Base-by-base conservation (phyloP, 2,888 invertebrate genomes). In the Hipparchia sbordonii region DNA sequence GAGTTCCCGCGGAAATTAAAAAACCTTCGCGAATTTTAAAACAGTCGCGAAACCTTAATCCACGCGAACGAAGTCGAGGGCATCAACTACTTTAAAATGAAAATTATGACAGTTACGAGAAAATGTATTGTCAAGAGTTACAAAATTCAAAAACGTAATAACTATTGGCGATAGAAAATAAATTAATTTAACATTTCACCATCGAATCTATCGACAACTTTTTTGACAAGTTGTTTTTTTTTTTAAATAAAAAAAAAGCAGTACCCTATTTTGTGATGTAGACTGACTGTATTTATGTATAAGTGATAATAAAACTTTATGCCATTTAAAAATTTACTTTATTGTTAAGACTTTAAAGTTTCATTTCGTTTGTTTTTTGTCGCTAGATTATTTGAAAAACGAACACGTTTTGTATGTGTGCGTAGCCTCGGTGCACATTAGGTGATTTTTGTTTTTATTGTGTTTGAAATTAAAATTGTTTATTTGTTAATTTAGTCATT, bases 371-470 rank as follows among this genome's bases (percentile, higher is more conserved):
- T 72, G 72, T 57, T 68, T 2, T 52, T 6, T 57, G 59, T 75
- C 76, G 77, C 75, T 77, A 81, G 82, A 83, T 84, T 84, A 85
- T 86, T 84, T 84, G 85, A 84, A 85, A 83, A 84, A 81, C 81
- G 82, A 81, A 84, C 81, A 80, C 77, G 75, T 71, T 77, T 9
- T 80, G 74, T 76, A 77, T 82, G 87, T 87, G 84, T 84, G 86
- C 79, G 82, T 82, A 76, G 78, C 68, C 68, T 74, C 75, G 78
- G 48, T 74, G n/a, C 80, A 86, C 85, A 86, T 81, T 79, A 80
- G 74, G 79, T 57, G 82, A 63, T 80, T 82, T 78, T 81, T 68
- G 46, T 7, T 73, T 61, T 63, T 61, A 69, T 60, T 51, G 56
- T 57, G 23, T 59, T 68, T 39, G 23, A 23, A 69, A 33, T 65